Evolutionary conservation across 2,797 vertebrate genomes (phyloP), one percentile per base, ranked within the genome.

Genomic region (Parauchenoglanis punctatus): DNA sequence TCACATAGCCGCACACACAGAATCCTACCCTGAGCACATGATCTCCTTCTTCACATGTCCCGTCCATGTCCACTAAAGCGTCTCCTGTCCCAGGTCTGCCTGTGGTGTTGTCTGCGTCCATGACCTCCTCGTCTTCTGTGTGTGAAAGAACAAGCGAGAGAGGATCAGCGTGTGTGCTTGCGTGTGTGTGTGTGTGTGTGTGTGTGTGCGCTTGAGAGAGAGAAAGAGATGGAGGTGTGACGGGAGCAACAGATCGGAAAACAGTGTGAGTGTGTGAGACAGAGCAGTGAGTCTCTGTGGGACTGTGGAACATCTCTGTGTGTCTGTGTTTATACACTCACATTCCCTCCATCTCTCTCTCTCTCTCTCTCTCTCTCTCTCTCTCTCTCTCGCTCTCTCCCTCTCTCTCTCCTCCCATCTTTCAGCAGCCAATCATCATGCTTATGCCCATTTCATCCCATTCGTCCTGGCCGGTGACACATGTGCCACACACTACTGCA

Each of bases 1-100:
- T 40, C 46, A 25, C 46, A 80, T 25, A 75, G 35, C 23, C 44
- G 35, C 40, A 81, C 49, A 80, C 28, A 78, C 49, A 86, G 17
- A 67, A 4, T 85, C 87, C 68, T 88, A 88, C 87, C 87, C 83
- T 75, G 23, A 75, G 77, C 68, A 88, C 68, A 31, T 85, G 83
- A 59, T 85, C 77, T 85, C 44, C 87, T 63, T 84, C 75, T 73
- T 81, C 82, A 58, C 23, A 20, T 44, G 44, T 54, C 68, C 25
- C 67, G 49, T 85, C 87, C 87, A 88, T 88, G 76, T 81, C 83
- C 61, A 70, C 28, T 28, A 81, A 44, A 88, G 56, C 83, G 75
- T 67, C 83, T 65, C 44, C 67, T 81, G 67, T 63, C 40, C 58
- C 40, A 23, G 3, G 18, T 76, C 84, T 63, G 46, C 35, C 68